Base-by-base conservation (phyloP, 30 jellyfish, hydroid and myxozoan species). In the Rhopilema esculentum region DNA sequence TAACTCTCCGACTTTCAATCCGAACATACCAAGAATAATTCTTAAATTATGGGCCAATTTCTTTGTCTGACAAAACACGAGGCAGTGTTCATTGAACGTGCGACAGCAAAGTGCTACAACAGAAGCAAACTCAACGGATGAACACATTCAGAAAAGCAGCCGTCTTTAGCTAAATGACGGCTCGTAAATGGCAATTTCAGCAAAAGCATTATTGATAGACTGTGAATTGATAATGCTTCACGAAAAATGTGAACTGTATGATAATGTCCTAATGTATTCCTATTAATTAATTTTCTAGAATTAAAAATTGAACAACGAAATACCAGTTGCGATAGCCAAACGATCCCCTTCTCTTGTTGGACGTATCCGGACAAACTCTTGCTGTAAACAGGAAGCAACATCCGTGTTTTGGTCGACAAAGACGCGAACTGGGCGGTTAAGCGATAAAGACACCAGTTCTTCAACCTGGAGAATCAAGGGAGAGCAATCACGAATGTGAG, bases 311-410 rank as follows among this genome's bases (percentile, higher is more conserved):
- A n/a, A n/a, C n/a, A n/a, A n/a, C n/a, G n/a, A 20, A 31, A 66
- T 66, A 96, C 99, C 98, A 49, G 97, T 72, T 8, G 92, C 97
- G 1, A 91, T 79, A 53, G 99, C 98, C 75, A 88, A 49, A 19
- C 99, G 80, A 72, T 96, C 97, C 21, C 69, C 80, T 77, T 91
- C 98, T 64, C 98, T 70, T 20, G 68, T 86, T 21, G 94, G 82
- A 50, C 98, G 93, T 21, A 96, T 96, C 74, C 98, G 83, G n/a
- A 96, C 91, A 89, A 91, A 96, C 66, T 96, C 98, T 92, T 96
- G 98, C 25, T 96, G 97, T 23, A 96, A 82, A 85, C 88, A 69
- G 7, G 88, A 61, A 12, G 98, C 99, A 17, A 92, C 97, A 48
- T 89, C 95, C 2, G 98, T 91, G 73, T 89, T 91, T 70, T 93